Percentiles rank a stretch among this genome's conserved stretches.
phyloP scores from a whole-genome alignment of 1,140 invertebrate genomes.

The Eubasilissa regina region DNA sequence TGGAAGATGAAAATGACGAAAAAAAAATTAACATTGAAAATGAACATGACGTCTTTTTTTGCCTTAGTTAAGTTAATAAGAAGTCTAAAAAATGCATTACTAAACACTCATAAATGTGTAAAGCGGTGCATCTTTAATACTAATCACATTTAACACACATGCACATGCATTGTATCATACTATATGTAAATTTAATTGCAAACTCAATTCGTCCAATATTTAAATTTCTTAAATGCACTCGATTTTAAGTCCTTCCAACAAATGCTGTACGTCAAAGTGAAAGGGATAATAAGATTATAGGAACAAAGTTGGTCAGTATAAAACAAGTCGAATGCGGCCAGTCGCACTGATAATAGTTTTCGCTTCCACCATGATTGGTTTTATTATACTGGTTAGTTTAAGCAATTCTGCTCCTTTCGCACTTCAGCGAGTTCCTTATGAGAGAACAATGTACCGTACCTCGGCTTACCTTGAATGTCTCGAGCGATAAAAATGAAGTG shows the following conservation, averaged over 20 bases:
- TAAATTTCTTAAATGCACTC: constrained; percentile 25
- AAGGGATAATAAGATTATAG: constrained; percentile 60
- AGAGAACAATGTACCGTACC: neutral
- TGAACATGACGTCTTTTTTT: too few relatives aligned
- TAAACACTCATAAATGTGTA: too few relatives aligned
- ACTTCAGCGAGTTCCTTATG: constrained; percentile 2
- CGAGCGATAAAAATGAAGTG: neutral
- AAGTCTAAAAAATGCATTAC: too few relatives aligned
- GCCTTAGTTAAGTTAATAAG: too few relatives aligned
- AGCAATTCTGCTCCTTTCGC: neutral
- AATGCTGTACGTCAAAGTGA: constrained; percentile 59
- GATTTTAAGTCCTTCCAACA: constrained; percentile 46
- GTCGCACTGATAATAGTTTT: constrained; percentile 59
- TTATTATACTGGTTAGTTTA: constrained; percentile 59
- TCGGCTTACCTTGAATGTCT: neutral
- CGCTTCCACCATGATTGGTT: constrained; percentile 60
- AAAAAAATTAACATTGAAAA: too few relatives aligned
- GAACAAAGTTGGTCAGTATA: constrained; percentile 60
- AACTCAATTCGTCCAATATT: neutral
- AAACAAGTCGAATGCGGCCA: constrained; percentile 54
- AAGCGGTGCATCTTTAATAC: too few relatives aligned
- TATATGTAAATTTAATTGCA: neutral
- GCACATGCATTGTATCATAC: too few relatives aligned
- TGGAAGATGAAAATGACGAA: too few relatives aligned
- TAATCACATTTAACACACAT: too few relatives aligned